Evolutionary conservation across 2,888 invertebrate genomes (phyloP).

Genomic region (Drosophila nr. perissopoda): DNA sequence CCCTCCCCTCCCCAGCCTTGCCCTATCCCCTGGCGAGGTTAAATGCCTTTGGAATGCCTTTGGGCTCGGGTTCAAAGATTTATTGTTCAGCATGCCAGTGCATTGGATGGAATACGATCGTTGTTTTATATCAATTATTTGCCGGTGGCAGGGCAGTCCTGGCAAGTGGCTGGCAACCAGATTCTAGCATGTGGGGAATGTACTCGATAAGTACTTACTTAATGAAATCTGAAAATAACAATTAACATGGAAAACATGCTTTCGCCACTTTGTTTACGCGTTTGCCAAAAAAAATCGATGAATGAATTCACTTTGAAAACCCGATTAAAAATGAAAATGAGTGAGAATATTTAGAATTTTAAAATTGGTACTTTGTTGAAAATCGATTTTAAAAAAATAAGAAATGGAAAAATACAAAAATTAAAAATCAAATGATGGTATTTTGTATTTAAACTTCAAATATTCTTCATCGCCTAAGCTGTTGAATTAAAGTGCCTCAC

Average conservation of each 20-base stretch:
- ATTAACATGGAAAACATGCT: background rate
- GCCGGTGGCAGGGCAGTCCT: conserved; percentile 14
- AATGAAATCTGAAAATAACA: conserved; percentile 3
- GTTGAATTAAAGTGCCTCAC: too few species aligned
- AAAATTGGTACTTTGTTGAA: background rate
- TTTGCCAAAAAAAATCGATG: background rate
- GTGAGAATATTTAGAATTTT: background rate
- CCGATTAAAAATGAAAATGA: background rate
- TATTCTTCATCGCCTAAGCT: background rate
- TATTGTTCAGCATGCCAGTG: conserved; percentile 50
- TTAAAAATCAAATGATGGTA: background rate
- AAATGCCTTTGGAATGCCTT: conserved; percentile 56
- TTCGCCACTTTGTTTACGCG: background rate
- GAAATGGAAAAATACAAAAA: background rate
- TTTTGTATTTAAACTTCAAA: background rate
- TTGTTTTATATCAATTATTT: conserved; percentile 65
- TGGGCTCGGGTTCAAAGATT: conserved; percentile 51
- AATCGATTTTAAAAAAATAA: background rate
- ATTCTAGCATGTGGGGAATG: conserved; percentile 10
- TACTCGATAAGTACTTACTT: conserved; percentile 10
- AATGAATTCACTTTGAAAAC: background rate
- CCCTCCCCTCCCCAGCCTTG: background rate
- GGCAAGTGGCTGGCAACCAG: conserved; percentile 63
- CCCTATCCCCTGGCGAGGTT: conserved; percentile 52
- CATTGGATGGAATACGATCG: conserved; percentile 49